Conservation (phyloP, 2,888 invertebrate genomes). For the Metopia argyrocephala region DNA sequence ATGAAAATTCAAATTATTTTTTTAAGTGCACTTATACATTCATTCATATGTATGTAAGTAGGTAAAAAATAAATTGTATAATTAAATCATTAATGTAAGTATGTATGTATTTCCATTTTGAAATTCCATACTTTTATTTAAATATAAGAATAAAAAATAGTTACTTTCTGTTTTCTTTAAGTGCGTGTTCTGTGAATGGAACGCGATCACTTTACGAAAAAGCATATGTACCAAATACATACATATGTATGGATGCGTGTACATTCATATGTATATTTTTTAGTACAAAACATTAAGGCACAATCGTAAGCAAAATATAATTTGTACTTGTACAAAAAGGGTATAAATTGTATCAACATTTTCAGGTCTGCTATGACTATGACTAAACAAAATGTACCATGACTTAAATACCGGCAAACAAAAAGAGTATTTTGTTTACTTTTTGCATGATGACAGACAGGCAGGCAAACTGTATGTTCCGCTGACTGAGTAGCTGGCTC, state of each 20-base stretch:
- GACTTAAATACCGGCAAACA: constrained; percentile 33
- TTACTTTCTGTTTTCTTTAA: not conserved
- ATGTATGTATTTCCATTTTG: too few species aligned
- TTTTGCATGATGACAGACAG: constrained; percentile 27
- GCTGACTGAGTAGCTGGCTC: not conserved
- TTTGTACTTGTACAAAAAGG: constrained; percentile 19
- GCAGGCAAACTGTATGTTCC: not conserved
- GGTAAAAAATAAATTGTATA: too few species aligned
- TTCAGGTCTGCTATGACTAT: not conserved
- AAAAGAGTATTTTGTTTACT: constrained; percentile 41
- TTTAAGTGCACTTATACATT: too few species aligned
- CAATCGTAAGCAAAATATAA: not conserved
- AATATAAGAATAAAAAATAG: too few species aligned
- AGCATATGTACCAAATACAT: too few species aligned
- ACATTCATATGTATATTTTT: not conserved
- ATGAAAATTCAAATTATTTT: too few species aligned
- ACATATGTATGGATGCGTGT: too few species aligned
- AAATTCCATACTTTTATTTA: too few species aligned
- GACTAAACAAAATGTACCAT: constrained; percentile 29
- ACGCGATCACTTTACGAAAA: not conserved
- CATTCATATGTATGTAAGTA: too few species aligned
- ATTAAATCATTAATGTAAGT: too few species aligned
- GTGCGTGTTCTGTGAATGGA: not conserved
- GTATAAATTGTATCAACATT: not conserved
- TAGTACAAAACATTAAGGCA: not conserved